Conservation (phyloP, 1,140 invertebrate species). For the Philopotamus ludificatus region DNA sequence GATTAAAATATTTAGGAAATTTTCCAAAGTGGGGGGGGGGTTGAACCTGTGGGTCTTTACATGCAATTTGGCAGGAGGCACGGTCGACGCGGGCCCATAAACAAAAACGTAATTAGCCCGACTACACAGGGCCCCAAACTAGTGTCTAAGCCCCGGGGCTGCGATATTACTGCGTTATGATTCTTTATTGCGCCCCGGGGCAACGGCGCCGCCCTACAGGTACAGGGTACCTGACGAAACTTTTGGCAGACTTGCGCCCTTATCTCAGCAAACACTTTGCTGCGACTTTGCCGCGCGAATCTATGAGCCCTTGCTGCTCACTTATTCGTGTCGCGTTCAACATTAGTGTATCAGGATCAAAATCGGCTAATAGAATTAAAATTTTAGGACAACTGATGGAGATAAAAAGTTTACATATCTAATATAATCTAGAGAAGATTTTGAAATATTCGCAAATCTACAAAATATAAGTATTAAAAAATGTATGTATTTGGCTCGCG, state of each 20-base stretch:
- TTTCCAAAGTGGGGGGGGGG: neutral
- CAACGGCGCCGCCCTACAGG: conserved; percentile 8
- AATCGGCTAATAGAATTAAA: neutral
- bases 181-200: conserved; percentile 38
- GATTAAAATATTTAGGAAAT: conserved; percentile 12
- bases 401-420: neutral
- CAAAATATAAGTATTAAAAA: too few species aligned
- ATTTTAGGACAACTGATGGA: neutral
- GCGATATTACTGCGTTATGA: conserved; percentile 40
- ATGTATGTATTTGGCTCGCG: too few species aligned
- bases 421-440: too few species aligned
- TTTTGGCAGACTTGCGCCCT: neutral
- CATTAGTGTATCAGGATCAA: neutral
- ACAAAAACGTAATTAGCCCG: conserved; percentile 39
- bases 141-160: conserved; percentile 20
- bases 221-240: conserved; percentile 14
- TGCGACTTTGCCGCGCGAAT: neutral
- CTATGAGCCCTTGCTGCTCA: neutral
- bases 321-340: neutral
- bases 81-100: conserved; percentile 20
- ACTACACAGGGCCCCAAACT: conserved; percentile 17
- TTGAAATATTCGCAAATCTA: too few species aligned
- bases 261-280: neutral
- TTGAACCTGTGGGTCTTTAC: neutral
- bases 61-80: neutral